Base-by-base conservation (phyloP, 2,888 invertebrate genomes). In the Muscina levida region DNA sequence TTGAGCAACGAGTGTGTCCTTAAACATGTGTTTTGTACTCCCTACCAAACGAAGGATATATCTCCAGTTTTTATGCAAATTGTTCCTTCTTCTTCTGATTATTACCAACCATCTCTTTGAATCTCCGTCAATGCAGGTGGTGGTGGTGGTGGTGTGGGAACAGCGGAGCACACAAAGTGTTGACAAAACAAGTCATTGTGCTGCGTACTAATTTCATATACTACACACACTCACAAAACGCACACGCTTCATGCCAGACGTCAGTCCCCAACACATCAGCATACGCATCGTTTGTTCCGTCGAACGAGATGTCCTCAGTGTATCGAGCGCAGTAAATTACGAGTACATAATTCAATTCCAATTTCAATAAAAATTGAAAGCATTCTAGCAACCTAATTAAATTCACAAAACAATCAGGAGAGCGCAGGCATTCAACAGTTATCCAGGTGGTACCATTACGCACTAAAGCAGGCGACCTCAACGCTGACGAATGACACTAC, bases 351-450 rank as follows among this genome's bases (percentile, higher is more conserved):
- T 81, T 77, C 77, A 81, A 81, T 81, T 81, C 77, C 74, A 57
- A 75, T 77, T 72, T 24, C 74, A 72, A 81, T 77, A 77, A 72
- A 81, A 81, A 81, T 81, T 75, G 79, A 82, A 79, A 79, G 79
- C 79, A 82, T 81, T 80, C 82, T 81, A 82, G 82, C 83, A 82
- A 83, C 79, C 83, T 83, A 83, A 83, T 83, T 83, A 83, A 82
- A 82, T 82, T 83, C 76, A 77, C 67, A 82, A 83, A 83, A 83
- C 82, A 82, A 82, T 82, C 82, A 81, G 59, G 72, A 22, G 24
- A 13, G 5, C 13, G 53, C 53, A 46, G 5, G 15, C 46, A 46
- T n/a, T 17, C 17, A 15, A 31, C 3, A n/a, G 46, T 46, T n/a
- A 11, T n/a, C 13, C n/a, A 11, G 6, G 44, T 44, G 6, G 37